phyloP scores from a whole-genome alignment of 2,888 invertebrate species.

The Yponomeuta sedellus region DNA sequence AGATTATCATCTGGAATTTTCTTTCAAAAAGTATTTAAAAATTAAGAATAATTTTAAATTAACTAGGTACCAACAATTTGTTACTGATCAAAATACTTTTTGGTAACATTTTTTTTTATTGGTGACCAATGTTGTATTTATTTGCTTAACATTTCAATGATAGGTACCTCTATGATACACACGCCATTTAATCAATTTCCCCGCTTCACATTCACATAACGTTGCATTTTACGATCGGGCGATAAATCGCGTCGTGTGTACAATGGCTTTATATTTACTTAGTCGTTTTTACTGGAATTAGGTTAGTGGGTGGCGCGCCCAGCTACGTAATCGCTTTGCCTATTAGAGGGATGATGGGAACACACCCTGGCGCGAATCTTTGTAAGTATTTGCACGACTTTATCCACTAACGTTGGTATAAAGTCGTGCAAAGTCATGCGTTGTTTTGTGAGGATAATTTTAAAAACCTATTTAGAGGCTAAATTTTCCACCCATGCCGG shows the following conservation, averaged over 20 bases:
- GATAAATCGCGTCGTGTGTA: constrained; percentile 54
- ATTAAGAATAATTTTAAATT: too few species aligned
- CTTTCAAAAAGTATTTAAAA: too few species aligned
- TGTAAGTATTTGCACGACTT: background rate
- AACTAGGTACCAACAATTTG: too few species aligned
- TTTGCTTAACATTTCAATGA: background rate
- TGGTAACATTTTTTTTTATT: too few species aligned
- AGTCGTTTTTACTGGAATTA: constrained; percentile 56
- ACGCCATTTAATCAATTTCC: constrained; percentile 36
- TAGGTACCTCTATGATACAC: background rate
- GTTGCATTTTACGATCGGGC: constrained; percentile 54
- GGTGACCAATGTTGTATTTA: too few species aligned
- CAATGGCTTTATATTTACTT: constrained; percentile 50
- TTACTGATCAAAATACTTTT: too few species aligned
- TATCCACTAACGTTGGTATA: background rate
- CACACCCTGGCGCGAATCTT: constrained; percentile 51
- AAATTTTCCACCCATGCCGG: too few species aligned
- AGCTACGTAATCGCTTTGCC: constrained; percentile 57
- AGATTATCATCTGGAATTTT: too few species aligned
- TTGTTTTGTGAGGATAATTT: too few species aligned
- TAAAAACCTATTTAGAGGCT: too few species aligned
- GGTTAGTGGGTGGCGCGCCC: constrained; percentile 58
- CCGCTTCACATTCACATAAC: constrained; percentile 31
- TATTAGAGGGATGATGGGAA: constrained; percentile 56
- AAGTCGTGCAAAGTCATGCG: too few species aligned